phyloP scores from a whole-genome alignment of 2,113 vertebrate genomes.

The Pelusios castaneus region DNA sequence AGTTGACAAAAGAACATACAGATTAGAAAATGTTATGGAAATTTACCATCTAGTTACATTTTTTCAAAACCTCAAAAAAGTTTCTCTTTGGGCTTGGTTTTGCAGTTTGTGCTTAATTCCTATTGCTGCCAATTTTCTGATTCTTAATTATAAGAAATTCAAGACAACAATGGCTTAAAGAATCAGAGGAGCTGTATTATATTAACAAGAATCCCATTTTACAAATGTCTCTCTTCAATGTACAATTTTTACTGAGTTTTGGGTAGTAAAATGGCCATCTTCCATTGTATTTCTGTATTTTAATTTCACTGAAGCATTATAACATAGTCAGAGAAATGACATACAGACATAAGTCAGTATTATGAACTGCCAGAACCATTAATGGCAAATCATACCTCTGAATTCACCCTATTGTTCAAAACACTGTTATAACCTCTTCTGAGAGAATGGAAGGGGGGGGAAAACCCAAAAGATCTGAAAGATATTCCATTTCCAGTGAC shows the following conservation, averaged over 20 bases:
- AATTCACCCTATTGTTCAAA: neutral
- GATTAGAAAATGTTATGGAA: neutral
- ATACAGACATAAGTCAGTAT: neutral
- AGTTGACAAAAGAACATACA: fast-evolving
- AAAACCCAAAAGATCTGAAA: neutral
- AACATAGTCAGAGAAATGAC: neutral
- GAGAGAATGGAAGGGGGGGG: neutral
- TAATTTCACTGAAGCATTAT: neutral
- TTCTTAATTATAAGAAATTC: fast-evolving
- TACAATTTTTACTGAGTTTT: neutral
- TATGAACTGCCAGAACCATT: neutral
- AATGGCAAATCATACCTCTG: neutral
- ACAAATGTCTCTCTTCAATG: neutral
- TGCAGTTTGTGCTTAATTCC: neutral
- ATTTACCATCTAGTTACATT: neutral
- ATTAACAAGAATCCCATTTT: neutral
- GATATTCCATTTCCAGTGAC: neutral
- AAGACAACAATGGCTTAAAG: fast-evolving
- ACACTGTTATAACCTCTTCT: neutral
- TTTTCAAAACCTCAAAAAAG: neutral
- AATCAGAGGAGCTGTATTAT: neutral
- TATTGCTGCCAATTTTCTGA: neutral
- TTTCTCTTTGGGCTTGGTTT: neutral
- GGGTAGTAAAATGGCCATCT: fast-evolving
- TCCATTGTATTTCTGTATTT: too few relatives aligned